A percentile compares a stretch with the other conserved stretches of the same genome.
Evolutionary conservation across 2,113 vertebrate genomes (phyloP).

Genomic region (Cichladusa arquata): DNA sequence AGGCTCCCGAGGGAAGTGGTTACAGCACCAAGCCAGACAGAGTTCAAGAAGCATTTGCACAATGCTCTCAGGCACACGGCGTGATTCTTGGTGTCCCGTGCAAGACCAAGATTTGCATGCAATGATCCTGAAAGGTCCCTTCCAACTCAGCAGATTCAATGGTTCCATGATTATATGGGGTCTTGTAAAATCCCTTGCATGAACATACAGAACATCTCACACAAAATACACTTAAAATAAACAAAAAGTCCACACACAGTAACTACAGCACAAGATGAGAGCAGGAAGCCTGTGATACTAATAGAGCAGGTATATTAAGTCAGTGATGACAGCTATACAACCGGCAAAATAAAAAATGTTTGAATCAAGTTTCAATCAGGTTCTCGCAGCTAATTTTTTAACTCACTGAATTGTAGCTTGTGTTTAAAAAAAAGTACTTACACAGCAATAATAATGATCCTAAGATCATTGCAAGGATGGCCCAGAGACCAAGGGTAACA

Average conservation of each 20-base stretch:
- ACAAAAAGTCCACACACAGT: neutral
- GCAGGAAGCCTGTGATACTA: neutral
- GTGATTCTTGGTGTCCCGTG: neutral
- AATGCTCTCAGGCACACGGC: neutral
- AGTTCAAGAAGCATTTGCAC: neutral
- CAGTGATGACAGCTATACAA: neutral
- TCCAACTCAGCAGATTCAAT: neutral
- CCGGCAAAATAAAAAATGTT: neutral
- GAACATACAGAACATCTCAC: neutral
- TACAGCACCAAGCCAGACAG: neutral
- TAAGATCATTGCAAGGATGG: constrained; percentile 83
- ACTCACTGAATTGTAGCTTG: neutral
- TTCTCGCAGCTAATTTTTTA: neutral
- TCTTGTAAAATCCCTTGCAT: neutral
- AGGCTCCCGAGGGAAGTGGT: neutral
- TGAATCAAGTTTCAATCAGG: neutral
- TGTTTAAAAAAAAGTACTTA: constrained; percentile 71
- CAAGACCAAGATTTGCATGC: neutral
- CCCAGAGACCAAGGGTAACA: constrained; percentile 78
- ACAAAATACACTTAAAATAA: neutral
- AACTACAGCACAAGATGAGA: neutral
- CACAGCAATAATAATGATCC: constrained; percentile 81
- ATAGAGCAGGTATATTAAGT: neutral
- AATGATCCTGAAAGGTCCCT: neutral
- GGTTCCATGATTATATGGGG: rapidly evolving